These are phyloP conservation scores for Phoenicopterus ruber DNA, from an alignment of 2,113 vertebrate species.

Conservation along the genomic window DNA sequence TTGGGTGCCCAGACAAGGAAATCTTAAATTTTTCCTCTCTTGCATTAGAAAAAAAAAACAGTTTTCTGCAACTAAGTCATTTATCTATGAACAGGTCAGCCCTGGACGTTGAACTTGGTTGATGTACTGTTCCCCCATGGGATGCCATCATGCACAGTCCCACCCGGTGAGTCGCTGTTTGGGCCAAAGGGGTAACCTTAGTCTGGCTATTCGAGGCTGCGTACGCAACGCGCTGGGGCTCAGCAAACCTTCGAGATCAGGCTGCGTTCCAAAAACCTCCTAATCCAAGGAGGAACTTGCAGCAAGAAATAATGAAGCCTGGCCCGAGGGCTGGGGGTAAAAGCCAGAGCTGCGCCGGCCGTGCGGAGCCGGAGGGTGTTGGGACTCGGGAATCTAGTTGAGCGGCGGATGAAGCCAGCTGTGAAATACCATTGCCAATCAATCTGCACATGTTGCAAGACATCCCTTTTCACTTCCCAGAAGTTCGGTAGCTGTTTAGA, in stretches of 20 bases:
- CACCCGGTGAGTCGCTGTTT: neutral
- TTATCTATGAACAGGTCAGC: neutral
- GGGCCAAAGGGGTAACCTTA: neutral
- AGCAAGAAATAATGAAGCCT: neutral
- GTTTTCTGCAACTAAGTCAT: neutral
- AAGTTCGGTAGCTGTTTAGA: neutral
- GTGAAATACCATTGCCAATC: neutral
- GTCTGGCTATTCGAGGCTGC: neutral
- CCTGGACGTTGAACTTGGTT: neutral
- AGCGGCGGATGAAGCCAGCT: neutral
- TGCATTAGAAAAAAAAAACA: neutral
- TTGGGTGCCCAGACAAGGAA: neutral
- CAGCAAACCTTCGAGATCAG: neutral
- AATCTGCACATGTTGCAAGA: neutral
- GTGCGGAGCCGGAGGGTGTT: neutral
- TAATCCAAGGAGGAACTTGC: neutral
- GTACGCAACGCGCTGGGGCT: fast-evolving
- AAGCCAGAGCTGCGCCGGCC: neutral
- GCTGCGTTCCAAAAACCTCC: neutral
- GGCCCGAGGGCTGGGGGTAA: neutral
- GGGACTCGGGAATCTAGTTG: neutral
- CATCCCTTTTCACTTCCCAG: neutral
- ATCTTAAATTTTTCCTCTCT: neutral
- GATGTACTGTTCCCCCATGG: fast-evolving
- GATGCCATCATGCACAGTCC: neutral